phyloP scores from a whole-genome alignment of 1,140 invertebrate genomes.

The Paraescarpia echinospica region DNA sequence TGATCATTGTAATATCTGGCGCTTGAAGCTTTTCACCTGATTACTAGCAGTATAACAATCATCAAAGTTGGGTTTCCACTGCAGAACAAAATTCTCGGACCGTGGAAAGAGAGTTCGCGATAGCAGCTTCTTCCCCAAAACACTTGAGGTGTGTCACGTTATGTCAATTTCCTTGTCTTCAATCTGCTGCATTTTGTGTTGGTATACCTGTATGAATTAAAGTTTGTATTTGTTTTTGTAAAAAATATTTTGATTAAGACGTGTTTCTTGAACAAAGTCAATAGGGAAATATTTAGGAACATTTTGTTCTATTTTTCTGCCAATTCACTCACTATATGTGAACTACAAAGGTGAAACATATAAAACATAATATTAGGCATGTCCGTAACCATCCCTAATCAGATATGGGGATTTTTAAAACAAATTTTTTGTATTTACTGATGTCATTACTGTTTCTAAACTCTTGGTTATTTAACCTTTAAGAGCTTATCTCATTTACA shows the following conservation, averaged over 20 bases:
- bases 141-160: slow-evolving; percentile 54
- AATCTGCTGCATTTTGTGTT: not conserved
- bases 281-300: not conserved
- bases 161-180: too few relatives aligned
- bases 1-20: not conserved
- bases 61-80: slow-evolving; percentile 24
- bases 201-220: not conserved
- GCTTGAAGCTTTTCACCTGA: not conserved
- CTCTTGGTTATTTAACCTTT: not conserved
- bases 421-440: not conserved
- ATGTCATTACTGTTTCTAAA: not conserved
- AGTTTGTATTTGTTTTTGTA: not conserved
- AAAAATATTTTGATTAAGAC: not conserved
- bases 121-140: slow-evolving; percentile 62
- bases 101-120: slow-evolving; percentile 54
- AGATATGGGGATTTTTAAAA: not conserved
- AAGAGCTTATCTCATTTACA: too few relatives aligned
- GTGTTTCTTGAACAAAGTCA: not conserved
- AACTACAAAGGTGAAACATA: not conserved
- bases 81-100: slow-evolving; percentile 57
- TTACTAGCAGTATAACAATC: not conserved
- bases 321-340: not conserved
- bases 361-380: too few relatives aligned
- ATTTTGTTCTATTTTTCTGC: not conserved
- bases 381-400: too few relatives aligned